These are phyloP conservation scores for Halyomorpha halys DNA, from an alignment of 1,140 invertebrate genomes.

Conservation along the genomic window DNA sequence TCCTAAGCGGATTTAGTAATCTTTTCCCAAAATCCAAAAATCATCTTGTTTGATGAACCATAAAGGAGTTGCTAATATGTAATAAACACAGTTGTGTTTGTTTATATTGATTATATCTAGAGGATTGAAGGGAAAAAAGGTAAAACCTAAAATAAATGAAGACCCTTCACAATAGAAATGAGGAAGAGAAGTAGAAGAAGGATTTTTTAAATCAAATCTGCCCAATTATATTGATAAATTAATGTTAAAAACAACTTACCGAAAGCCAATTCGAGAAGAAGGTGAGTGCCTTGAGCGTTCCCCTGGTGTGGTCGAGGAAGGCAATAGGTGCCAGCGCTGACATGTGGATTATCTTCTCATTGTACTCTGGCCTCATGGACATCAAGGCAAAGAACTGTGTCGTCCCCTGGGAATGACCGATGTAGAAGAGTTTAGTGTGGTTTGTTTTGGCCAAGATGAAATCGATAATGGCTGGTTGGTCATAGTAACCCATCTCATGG, in stretches of 20 bases:
- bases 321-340: constrained; percentile 41
- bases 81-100: too few relatives aligned
- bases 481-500: constrained; percentile 54
- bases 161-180: too few relatives aligned
- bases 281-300: constrained; percentile 2
- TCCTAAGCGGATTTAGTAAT: too few relatives aligned
- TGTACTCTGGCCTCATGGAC: constrained; percentile 44
- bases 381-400: constrained; percentile 41
- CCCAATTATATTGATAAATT: not conserved
- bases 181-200: too few relatives aligned
- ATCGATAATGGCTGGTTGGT: constrained; percentile 51
- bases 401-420: constrained; percentile 52
- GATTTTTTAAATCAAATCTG: not conserved
- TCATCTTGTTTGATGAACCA: too few relatives aligned
- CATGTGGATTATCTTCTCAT: constrained; percentile 38
- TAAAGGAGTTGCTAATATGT: too few relatives aligned
- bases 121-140: too few relatives aligned
- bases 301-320: constrained; percentile 20
- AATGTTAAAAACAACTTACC: constrained; percentile 17
- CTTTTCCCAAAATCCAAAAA: too few relatives aligned
- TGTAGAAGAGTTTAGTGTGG: constrained; percentile 41
- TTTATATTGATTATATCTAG: too few relatives aligned
- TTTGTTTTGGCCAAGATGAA: constrained; percentile 45
- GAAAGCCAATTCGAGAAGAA: constrained; percentile 31
- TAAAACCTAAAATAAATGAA: too few relatives aligned